Percentiles rank a stretch among this genome's conserved stretches.
These are phyloP conservation scores for Ctenoplectra terminalis DNA, from an alignment of 1,140 invertebrate species.

Conservation along the genomic window DNA sequence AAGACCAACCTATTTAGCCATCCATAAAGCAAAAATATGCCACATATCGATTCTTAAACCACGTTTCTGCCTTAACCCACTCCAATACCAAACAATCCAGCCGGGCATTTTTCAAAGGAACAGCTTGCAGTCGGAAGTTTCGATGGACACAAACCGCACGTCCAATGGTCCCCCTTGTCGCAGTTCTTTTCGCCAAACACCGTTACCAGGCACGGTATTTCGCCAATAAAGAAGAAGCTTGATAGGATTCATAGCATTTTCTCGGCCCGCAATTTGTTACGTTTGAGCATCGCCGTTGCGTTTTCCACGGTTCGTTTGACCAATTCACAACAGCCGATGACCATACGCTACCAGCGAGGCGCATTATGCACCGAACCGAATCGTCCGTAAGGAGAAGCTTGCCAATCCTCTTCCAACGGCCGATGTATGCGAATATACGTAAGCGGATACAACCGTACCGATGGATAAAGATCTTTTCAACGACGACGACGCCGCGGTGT, in stretches of 20 bases:
- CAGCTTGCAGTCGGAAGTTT: neutral
- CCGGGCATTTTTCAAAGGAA: too few species aligned
- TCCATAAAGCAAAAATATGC: too few species aligned
- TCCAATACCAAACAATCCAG: too few species aligned
- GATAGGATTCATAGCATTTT: constrained; percentile 15
- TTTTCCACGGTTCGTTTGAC: constrained; percentile 73
- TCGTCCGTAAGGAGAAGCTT: constrained; percentile 72
- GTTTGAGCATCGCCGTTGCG: constrained; percentile 53
- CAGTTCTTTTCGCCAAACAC: neutral
- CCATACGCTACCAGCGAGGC: constrained; percentile 59
- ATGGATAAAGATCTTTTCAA: constrained; percentile 40
- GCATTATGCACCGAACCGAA: constrained; percentile 69
- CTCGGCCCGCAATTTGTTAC: constrained; percentile 41
- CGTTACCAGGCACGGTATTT: constrained; percentile 2
- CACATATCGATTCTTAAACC: too few species aligned
- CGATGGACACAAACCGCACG: neutral
- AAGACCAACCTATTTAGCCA: too few species aligned
- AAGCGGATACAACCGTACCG: constrained; percentile 26
- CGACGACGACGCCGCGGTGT: constrained; percentile 2
- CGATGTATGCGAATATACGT: constrained; percentile 1
- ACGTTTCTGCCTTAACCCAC: too few species aligned
- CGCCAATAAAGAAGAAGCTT: constrained; percentile 25
- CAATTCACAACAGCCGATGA: constrained; percentile 68
- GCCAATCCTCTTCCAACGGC: constrained; percentile 70
- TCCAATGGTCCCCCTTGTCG: neutral